phyloP scores from a whole-genome alignment of 2,113 vertebrate species.

The Uria lomvia region DNA sequence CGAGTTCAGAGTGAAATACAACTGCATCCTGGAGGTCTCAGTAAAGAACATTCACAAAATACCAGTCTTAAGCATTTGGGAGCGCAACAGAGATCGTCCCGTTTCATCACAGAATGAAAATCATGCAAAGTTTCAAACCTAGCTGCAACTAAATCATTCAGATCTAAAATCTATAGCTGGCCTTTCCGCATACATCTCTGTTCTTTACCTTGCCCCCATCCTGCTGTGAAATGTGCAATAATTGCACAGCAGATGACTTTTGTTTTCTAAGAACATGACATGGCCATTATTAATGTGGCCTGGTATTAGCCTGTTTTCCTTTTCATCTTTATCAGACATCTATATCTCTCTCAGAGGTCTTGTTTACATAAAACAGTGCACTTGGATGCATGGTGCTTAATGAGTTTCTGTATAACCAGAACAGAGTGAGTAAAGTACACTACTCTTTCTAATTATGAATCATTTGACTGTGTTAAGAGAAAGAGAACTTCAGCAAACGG shows the following conservation, averaged over 20 bases:
- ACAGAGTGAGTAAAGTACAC: conserved; percentile 26
- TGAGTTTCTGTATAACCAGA: conserved; percentile 69
- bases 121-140: background rate
- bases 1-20: background rate
- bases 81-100: background rate
- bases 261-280: conserved; percentile 63
- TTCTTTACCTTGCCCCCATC: background rate
- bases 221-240: conserved; percentile 50
- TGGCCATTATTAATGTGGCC: conserved; percentile 71
- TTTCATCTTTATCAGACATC: conserved; percentile 79
- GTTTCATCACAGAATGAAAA: background rate
- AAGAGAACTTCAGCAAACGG: conserved; percentile 37
- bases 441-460: conserved; percentile 69
- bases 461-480: conserved; percentile 54
- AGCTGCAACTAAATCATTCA: background rate
- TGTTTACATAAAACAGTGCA: conserved; percentile 78
- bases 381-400: conserved; percentile 64
- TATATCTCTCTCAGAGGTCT: conserved; percentile 74
- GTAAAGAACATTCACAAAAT: background rate
- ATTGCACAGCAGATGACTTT: conserved; percentile 54
- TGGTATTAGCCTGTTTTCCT: conserved; percentile 65
- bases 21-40: background rate
- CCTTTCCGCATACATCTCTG: background rate
- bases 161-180: background rate
- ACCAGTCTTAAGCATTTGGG: background rate